A percentile compares a stretch with the other conserved stretches of the same genome.
Evolutionary conservation across 2,113 vertebrate genomes (phyloP).

Genomic region (Rhombomys opimus): DNA sequence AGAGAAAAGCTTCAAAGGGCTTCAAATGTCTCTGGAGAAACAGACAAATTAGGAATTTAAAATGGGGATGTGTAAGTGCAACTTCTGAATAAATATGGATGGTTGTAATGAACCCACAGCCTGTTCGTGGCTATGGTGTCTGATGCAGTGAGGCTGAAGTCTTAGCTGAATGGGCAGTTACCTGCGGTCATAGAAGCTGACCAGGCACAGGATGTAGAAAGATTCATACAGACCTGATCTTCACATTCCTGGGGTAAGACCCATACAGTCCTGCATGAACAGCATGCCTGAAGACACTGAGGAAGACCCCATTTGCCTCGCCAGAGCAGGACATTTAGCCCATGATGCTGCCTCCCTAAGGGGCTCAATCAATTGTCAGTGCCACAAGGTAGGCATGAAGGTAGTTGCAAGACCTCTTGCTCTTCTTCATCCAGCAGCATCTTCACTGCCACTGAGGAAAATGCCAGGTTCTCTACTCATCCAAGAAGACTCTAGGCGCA

Average conservation of each 20-base stretch:
- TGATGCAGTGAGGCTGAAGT: neutral
- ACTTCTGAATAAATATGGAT: neutral
- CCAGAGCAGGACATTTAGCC: neutral
- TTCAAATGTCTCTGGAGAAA: neutral
- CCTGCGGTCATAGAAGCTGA: neutral
- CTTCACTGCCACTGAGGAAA: neutral
- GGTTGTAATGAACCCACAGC: neutral
- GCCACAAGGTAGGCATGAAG: neutral
- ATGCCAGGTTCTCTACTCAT: neutral
- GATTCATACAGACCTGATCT: neutral
- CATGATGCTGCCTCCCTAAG: no score
- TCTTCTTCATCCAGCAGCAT: neutral
- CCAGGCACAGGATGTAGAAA: neutral
- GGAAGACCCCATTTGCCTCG: no score
- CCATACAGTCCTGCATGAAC: neutral
- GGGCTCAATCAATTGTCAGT: neutral
- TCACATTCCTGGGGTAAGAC: neutral
- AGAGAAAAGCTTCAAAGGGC: no score
- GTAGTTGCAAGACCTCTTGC: neutral
- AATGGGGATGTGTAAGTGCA: neutral
- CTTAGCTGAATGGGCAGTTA: neutral
- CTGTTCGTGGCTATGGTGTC: neutral
- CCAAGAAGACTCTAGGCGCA: neutral
- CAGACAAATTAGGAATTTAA: neutral
- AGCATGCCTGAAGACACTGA: no score